phyloP scores from a whole-genome alignment of 2,797 vertebrate species.

The Muscicapa striata region DNA sequence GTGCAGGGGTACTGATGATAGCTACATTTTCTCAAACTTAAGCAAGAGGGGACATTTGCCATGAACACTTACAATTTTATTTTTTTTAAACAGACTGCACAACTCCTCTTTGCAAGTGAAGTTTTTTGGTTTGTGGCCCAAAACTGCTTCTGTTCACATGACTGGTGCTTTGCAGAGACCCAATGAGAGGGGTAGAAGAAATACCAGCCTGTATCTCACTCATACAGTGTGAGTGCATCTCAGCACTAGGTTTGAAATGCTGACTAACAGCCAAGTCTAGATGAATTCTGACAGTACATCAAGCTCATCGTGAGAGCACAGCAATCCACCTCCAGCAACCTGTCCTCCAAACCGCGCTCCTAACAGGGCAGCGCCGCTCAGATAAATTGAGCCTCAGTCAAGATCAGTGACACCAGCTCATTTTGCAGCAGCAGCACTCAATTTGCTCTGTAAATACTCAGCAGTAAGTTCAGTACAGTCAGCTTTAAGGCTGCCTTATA shows the following conservation, averaged over 20 bases:
- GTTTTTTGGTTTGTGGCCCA: neutral
- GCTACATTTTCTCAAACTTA: neutral
- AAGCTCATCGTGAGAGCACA: rapidly evolving
- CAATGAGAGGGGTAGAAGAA: neutral
- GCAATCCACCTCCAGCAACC: neutral
- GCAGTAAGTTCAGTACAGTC: neutral
- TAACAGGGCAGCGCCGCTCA: rapidly evolving
- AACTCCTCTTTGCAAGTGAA: neutral
- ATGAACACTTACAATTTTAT: neutral
- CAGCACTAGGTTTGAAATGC: neutral
- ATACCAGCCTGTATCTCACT: rapidly evolving
- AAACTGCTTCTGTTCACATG: neutral
- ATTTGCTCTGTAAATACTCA: neutral
- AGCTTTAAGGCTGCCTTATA: neutral
- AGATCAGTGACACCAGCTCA: neutral
- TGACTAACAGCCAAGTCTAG: neutral
- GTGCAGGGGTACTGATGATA: neutral
- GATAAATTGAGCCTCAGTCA: neutral
- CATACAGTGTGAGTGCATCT: rapidly evolving
- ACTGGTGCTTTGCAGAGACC: neutral
- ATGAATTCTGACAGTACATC: neutral
- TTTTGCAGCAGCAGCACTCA: neutral
- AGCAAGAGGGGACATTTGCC: neutral
- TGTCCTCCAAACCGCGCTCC: neutral
- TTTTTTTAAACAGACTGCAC: neutral